These are phyloP conservation scores for Argentina silus DNA, from an alignment of 2,797 vertebrate species.

Conservation along the genomic window DNA sequence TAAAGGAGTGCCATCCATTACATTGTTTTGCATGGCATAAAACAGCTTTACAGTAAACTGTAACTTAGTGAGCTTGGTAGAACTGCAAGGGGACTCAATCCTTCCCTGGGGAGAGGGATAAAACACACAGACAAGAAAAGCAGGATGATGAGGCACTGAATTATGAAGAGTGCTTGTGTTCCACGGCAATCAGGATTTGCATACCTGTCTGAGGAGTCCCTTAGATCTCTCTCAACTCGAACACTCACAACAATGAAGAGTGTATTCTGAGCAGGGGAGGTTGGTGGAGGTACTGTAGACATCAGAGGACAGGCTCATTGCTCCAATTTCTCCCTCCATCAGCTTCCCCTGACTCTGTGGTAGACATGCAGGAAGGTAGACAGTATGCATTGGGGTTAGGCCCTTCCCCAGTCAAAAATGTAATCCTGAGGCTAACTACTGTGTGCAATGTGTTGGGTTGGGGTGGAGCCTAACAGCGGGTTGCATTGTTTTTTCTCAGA, in stretches of 20 bases:
- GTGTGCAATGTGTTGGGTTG: neutral
- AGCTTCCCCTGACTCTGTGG: no score
- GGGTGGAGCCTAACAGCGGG: neutral
- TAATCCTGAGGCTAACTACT: neutral
- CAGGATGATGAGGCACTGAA: neutral
- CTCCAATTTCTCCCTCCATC: no score
- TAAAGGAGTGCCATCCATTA: neutral
- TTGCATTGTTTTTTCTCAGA: neutral
- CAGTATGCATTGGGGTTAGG: no score
- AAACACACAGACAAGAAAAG: neutral
- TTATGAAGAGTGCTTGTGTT: slow-evolving; percentile 7
- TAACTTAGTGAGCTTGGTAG: neutral
- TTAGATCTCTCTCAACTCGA: neutral
- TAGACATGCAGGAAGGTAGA: no score
- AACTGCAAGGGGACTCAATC: neutral
- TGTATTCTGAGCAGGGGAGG: no score
- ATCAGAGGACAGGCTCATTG: no score
- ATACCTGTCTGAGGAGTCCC: slow-evolving; percentile 6
- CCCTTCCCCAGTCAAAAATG: no score
- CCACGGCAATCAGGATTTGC: neutral
- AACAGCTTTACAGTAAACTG: neutral
- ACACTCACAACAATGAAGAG: neutral
- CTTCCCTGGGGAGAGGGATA: neutral
- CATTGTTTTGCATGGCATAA: neutral
- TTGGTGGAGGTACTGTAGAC: no score